phyloP scores from a whole-genome alignment of 2,797 vertebrate genomes.

The Syncerus caffer region DNA sequence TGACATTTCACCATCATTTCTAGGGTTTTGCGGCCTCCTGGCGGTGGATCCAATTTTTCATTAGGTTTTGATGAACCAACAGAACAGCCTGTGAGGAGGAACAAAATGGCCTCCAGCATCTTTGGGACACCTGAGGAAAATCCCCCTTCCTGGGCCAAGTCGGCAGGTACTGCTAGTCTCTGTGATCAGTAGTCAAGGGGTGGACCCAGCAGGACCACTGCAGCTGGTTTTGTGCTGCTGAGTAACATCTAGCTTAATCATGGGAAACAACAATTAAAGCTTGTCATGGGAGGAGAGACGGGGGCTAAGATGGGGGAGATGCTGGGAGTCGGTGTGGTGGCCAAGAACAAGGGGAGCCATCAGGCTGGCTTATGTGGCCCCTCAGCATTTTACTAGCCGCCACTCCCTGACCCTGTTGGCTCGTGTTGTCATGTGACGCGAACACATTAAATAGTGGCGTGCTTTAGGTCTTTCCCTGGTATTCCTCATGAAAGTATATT shows the following conservation, averaged over 20 bases:
- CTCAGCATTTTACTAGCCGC: not conserved
- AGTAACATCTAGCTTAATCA: not conserved
- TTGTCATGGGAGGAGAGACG: not conserved
- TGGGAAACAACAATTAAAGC: too few species aligned
- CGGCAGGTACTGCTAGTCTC: constrained; percentile 61
- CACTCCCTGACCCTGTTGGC: not conserved
- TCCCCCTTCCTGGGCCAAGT: constrained; percentile 85
- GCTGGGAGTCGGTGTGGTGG: not conserved
- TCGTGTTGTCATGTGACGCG: not conserved
- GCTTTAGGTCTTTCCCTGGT: not conserved
- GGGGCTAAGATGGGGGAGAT: not conserved
- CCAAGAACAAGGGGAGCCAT: not conserved
- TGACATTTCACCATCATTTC: not conserved
- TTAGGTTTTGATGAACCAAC: constrained; percentile 91
- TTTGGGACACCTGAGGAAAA: constrained; percentile 94
- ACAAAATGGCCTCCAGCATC: constrained; percentile 97
- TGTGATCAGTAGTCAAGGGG: not conserved
- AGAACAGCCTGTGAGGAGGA: constrained; percentile 87
- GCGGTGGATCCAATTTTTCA: constrained; percentile 94
- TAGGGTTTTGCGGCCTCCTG: constrained; percentile 95
- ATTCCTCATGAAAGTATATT: not conserved
- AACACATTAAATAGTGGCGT: not conserved
- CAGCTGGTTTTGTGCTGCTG: not conserved
- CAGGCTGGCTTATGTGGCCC: not conserved
- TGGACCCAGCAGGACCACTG: not conserved